Conservation (phyloP, 2,113 vertebrate species). For the Uria aalge region DNA sequence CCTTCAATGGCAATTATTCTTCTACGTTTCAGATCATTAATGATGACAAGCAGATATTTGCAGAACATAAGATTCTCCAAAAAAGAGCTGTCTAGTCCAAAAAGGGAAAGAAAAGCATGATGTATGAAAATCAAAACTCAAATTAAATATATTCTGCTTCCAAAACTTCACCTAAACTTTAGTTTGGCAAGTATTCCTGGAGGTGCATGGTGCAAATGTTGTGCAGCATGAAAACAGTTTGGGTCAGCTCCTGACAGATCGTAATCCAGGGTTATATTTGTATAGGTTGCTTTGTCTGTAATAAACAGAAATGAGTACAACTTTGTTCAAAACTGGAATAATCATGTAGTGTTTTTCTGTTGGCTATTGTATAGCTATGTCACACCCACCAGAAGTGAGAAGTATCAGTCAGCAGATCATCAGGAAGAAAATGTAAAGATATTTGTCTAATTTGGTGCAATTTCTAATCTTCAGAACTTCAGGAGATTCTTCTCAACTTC, state of each 20-base stretch:
- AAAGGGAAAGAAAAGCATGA: not conserved
- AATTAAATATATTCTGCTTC: not conserved
- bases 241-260: not conserved
- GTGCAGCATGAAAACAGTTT: not conserved
- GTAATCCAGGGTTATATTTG: not conserved
- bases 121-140: not conserved
- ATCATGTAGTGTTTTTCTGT: not conserved
- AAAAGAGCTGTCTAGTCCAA: not conserved
- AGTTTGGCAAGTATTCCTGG: not conserved
- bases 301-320: not conserved
- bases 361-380: not conserved
- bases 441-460: not conserved
- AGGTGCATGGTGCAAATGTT: not conserved
- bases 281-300: not conserved
- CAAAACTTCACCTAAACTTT: not conserved
- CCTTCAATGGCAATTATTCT: not conserved
- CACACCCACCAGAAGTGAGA: not conserved
- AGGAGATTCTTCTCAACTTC: not conserved
- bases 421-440: not conserved
- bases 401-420: not conserved
- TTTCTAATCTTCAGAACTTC: not conserved
- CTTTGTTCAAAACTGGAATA: not conserved
- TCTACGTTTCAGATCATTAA: not conserved
- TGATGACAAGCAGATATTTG: not conserved
- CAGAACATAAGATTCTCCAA: not conserved